Evolutionary conservation across 1,140 invertebrate genomes (phyloP).

Genomic region (Drosophila saltans): DNA sequence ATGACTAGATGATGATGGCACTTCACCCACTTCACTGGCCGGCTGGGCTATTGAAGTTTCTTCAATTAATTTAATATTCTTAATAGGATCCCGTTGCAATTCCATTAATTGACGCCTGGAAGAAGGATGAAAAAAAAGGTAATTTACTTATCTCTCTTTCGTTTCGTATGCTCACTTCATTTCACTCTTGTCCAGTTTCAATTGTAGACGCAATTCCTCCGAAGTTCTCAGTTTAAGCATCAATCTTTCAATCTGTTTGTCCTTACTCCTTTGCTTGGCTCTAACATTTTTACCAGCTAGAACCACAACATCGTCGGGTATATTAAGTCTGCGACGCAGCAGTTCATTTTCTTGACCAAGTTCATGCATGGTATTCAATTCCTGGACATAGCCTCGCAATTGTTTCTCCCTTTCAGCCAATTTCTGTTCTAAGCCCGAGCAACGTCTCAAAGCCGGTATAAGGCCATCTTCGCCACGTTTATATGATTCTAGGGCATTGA

Average conservation of each 20-base stretch:
- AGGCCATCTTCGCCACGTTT: slow-evolving; percentile 77
- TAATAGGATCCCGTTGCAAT: slow-evolving; percentile 23
- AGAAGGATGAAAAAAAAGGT: background rate
- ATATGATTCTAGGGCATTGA: slow-evolving; percentile 72
- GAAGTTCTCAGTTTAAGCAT: slow-evolving; percentile 75
- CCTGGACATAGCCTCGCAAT: slow-evolving; percentile 65
- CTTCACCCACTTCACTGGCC: slow-evolving; percentile 65
- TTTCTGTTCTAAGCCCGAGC: slow-evolving; percentile 69
- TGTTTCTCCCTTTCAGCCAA: slow-evolving; percentile 71
- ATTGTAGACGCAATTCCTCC: slow-evolving; percentile 76
- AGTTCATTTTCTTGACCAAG: slow-evolving; percentile 72
- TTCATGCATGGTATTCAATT: slow-evolving; percentile 77
- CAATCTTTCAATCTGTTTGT: slow-evolving; percentile 79
- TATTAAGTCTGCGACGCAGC: slow-evolving; percentile 65
- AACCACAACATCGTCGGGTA: slow-evolving; percentile 76
- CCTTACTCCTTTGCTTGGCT: slow-evolving; percentile 77
- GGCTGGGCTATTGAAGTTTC: slow-evolving; percentile 28
- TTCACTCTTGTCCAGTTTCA: slow-evolving; percentile 80
- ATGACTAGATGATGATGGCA: slow-evolving; percentile 32
- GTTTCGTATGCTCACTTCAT: slow-evolving; percentile 55
- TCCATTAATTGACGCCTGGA: slow-evolving; percentile 55
- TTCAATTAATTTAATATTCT: slow-evolving; percentile 28
- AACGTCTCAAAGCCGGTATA: slow-evolving; percentile 66
- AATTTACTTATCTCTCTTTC: too few species aligned
- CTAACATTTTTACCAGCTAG: slow-evolving; percentile 60